Conservation (phyloP, 1,140 invertebrate genomes). For the Hirudo medicinalis region DNA sequence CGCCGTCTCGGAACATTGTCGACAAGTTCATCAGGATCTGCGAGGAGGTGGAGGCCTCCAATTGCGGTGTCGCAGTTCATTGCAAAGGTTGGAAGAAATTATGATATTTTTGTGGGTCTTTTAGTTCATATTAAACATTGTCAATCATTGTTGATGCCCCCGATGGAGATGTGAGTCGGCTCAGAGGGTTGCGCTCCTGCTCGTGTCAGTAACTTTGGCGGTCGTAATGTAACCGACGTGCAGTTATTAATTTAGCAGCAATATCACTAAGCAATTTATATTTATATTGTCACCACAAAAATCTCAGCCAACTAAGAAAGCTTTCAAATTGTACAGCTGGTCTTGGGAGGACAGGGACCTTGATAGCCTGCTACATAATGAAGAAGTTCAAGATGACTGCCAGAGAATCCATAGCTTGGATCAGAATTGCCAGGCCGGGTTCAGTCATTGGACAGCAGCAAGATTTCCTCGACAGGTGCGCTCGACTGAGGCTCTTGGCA, state of each 20-base stretch:
- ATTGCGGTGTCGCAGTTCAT: constrained; percentile 77
- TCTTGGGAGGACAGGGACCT: constrained; percentile 83
- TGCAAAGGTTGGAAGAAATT: constrained; percentile 64
- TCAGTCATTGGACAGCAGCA: constrained; percentile 95
- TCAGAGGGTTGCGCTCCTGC: no score
- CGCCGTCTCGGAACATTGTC: constrained; percentile 70
- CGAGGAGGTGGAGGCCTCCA: constrained; percentile 62
- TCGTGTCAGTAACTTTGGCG: no score
- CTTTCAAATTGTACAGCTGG: constrained; percentile 54
- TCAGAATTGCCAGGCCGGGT: constrained; percentile 85
- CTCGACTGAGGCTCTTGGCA: constrained; percentile 21
- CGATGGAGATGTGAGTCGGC: no score
- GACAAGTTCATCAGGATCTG: constrained; percentile 69
- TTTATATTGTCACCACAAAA: no score
- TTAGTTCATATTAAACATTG: no score
- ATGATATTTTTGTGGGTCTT: no score
- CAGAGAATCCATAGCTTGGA: constrained; percentile 87
- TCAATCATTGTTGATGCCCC: no score
- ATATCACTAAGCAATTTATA: no score
- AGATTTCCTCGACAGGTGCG: constrained; percentile 79
- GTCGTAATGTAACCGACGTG: no score
- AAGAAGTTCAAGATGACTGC: constrained; percentile 87
- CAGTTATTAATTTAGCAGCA: no score
- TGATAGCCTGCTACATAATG: constrained; percentile 97
- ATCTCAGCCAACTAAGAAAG: no score